A percentile compares a stretch with the other conserved stretches of the same genome.
These are phyloP conservation scores for Eulacestoma nigropectus DNA, from an alignment of 2,113 vertebrate genomes.

Conservation along the genomic window DNA sequence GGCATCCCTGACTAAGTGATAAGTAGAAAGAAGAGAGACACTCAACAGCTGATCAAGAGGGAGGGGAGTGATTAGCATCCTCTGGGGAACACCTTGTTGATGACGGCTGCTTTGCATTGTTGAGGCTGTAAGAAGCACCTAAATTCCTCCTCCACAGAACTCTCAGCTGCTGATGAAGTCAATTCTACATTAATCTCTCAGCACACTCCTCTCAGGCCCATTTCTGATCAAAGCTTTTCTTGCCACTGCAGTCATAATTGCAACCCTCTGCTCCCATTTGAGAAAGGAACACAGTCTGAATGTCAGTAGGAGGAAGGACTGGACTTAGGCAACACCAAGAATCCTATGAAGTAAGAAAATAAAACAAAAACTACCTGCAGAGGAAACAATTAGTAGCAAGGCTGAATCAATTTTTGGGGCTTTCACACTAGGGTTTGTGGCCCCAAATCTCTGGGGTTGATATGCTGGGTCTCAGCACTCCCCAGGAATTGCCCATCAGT, in stretches of 20 bases:
- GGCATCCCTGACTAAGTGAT: constrained; percentile 40
- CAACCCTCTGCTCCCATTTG: background rate
- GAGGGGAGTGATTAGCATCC: constrained; percentile 48
- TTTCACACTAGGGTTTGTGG: rapidly evolving
- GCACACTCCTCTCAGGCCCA: background rate
- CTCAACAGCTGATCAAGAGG: constrained; percentile 46
- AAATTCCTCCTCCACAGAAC: constrained; percentile 41
- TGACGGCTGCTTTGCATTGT: constrained; percentile 54
- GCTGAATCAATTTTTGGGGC: background rate
- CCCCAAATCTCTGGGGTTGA: background rate
- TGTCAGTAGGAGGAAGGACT: background rate
- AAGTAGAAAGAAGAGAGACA: constrained; percentile 55
- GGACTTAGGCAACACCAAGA: background rate
- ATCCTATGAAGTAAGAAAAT: background rate
- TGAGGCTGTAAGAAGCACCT: constrained; percentile 43
- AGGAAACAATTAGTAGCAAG: background rate
- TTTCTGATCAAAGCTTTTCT: constrained; percentile 46
- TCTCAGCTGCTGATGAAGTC: constrained; percentile 51
- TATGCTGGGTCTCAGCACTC: background rate
- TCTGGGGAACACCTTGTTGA: constrained; percentile 59
- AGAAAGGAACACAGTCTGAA: background rate
- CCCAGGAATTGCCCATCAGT: background rate
- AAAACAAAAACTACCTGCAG: background rate
- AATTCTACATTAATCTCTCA: constrained; percentile 37
- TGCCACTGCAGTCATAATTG: background rate